Base-by-base conservation (phyloP, 2,113 vertebrate species). In the Antennarius striatus region DNA sequence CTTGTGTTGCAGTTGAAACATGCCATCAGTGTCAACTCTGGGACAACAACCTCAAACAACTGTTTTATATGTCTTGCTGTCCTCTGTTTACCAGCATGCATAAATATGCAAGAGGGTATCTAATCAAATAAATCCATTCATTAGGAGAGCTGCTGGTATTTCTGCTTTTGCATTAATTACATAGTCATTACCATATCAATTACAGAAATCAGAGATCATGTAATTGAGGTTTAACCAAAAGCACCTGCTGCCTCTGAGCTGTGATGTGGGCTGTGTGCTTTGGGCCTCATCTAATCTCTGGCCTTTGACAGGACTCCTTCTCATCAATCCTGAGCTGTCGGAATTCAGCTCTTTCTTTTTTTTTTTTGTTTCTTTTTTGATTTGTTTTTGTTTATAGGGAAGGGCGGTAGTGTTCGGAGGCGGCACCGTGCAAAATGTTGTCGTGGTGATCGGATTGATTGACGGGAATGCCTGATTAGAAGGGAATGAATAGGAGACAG, bases 111-210 rank as follows among this genome's bases (percentile, higher is more conserved):
- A 77, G 62, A 71, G 81, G 83, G 87, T 88, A 90, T 92, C 88
- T 90, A 91, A 92, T 92, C 90, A 91, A 92, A 92, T 92, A 88
- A 91, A 91, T 91, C 81, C 88, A 88, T 88, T 91, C 90, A 92
- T 92, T 92, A 92, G 82, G 68, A 84, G 75, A 83, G 90, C 85
- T 89, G 88, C 82, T 88, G 91, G 90, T 92, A 91, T 92, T 91
- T 90, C 86, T 91, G 88, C 90, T 91, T 90, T 89, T 92, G 91
- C 91, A 93, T 93, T 93, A 92, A 93, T 93, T 93, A 92, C 87
- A 84, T 87, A 88, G 71, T 90, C 91, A 93, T 93, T 93, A 93
- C 88, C 93, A 93, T 93, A 93, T 93, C 91, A 93, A 93, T 93
- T 92, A 92, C 81, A 90, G 80, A 89, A 93, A 93, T 92, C 89